phyloP scores from a whole-genome alignment of 2,797 vertebrate genomes.

The Platyrinchus mystaceus region DNA sequence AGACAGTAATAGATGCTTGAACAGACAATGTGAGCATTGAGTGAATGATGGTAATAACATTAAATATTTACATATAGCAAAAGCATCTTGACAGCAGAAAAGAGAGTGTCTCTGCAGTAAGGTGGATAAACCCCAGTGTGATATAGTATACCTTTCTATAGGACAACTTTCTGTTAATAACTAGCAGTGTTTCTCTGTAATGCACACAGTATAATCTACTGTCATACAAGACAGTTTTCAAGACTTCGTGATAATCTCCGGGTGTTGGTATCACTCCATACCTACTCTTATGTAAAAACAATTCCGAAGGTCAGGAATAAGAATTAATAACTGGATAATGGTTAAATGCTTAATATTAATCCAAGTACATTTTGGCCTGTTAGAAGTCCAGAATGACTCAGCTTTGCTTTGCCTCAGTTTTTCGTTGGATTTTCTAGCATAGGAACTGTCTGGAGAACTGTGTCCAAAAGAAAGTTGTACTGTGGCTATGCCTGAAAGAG shows the following conservation, averaged over 20 bases:
- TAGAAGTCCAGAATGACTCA: neutral
- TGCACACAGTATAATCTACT: neutral
- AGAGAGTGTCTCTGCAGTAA: slow-evolving; percentile 44
- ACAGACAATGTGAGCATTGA: slow-evolving; percentile 71
- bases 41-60: slow-evolving; percentile 75
- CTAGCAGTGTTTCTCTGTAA: slow-evolving; percentile 18
- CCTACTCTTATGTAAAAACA: neutral
- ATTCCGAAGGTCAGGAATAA: neutral
- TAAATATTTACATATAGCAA: slow-evolving; percentile 77
- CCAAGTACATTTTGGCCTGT: neutral
- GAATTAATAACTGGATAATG: neutral
- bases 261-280: neutral
- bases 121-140: slow-evolving; percentile 44
- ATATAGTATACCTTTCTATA: neutral
- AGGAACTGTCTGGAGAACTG: neutral
- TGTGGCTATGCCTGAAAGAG: neutral
- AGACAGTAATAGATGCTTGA: slow-evolving; percentile 76
- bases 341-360: neutral
- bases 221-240: neutral
- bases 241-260: neutral
- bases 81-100: slow-evolving; percentile 56
- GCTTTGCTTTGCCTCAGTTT: neutral
- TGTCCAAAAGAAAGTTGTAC: neutral
- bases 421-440: neutral
- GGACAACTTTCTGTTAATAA: slow-evolving; percentile 40